phyloP scores from a whole-genome alignment of 2,113 vertebrate genomes.

The Gallinago media region DNA sequence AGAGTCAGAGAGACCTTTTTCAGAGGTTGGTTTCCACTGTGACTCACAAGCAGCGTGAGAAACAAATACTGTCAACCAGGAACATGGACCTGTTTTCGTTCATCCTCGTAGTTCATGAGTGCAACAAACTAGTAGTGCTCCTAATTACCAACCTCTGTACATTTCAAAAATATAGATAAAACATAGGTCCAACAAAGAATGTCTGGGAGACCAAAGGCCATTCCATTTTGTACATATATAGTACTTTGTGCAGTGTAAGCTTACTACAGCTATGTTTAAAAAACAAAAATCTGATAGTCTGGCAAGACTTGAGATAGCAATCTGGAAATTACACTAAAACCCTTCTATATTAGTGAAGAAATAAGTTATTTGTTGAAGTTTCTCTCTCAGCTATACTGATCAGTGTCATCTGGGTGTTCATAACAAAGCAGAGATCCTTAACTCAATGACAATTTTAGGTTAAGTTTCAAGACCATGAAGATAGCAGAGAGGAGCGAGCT shows the following conservation, averaged over 20 bases:
- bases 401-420: background rate
- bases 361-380: background rate
- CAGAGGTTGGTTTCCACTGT: background rate
- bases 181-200: background rate
- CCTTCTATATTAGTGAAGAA: rapidly evolving
- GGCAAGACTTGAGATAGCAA: background rate
- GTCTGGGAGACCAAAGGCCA: background rate
- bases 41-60: background rate
- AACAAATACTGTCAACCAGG: background rate
- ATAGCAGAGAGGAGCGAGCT: background rate
- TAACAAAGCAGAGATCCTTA: background rate
- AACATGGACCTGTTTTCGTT: background rate
- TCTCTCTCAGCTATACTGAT: background rate
- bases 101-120: background rate
- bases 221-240: background rate
- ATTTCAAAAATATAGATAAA: background rate
- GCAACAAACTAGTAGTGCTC: background rate
- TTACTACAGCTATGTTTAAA: background rate
- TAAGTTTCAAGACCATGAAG: background rate
- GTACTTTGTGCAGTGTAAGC: background rate
- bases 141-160: background rate
- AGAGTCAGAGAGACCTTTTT: background rate
- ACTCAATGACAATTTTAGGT: background rate
- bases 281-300: background rate
- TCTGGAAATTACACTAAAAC: background rate